Evolutionary conservation across 2,113 vertebrate genomes (phyloP), one percentile per base, ranked within the genome.

Genomic region (Bufo bufo): DNA sequence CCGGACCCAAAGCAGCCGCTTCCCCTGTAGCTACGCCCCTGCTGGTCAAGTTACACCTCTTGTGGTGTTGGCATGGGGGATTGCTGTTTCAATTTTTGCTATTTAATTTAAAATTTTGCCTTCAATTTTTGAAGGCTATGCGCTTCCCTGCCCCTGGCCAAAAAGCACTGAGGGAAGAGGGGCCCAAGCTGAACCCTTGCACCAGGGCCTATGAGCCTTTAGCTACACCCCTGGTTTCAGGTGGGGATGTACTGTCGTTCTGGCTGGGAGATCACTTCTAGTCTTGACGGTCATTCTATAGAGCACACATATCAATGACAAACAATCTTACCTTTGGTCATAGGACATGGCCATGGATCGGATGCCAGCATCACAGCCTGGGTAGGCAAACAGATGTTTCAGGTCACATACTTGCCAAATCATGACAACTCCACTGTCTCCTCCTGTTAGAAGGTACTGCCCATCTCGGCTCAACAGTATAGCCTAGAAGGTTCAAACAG

Each of bases 281-380:
- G 23, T 11, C 13, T 4, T 63, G 14, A 16, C 5, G 11, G 56
- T 43, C 17, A 49, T 80, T 58, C 54, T 65, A 19, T 13, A 13
- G 6, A 52, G 5, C 6, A 61, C 2, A 61, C 23, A 14, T 5
- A 3, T 50, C 47, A 50, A 11, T 7, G 17, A n/a, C 43, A 47
- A 16, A 23, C 75, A n/a, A 4, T 43, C 66, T 94, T 93, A 99
- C 98, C 98, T 98, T 95, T 99, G 98, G 96, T 99, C 98, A 56
- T 96, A 96, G 0, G 98, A 98, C 87, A 99, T 95, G 77, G 97
- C 96, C 97, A 99, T 99, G 80, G 98, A 97, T 84, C 98, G 96
- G 93, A 99, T 97, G 2, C 97, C 97, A 6, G 98, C 98, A 17
- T 99, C 98, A 3, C 98, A 99, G 54, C 97, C 98, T 0, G 98